A percentile compares a stretch with the other conserved stretches of the same genome.
Conservation (phyloP, 2,888 invertebrate species). For the Conops quadrifasciatus region DNA sequence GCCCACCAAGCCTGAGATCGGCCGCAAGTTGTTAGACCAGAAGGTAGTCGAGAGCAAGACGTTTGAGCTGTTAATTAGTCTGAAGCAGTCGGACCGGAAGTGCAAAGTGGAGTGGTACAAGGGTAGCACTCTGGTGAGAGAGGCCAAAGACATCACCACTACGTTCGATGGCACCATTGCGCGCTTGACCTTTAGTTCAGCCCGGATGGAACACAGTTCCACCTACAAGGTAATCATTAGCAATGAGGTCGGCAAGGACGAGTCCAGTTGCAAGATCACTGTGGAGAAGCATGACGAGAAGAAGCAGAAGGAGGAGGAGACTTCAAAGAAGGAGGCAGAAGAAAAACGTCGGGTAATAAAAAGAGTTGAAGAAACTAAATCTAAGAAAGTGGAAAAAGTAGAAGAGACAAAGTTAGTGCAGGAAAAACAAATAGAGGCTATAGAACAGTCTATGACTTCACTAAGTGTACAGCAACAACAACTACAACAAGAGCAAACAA, state of each 20-base stretch:
- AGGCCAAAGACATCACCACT: slow-evolving; percentile 79
- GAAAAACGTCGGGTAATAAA: slow-evolving; percentile 66
- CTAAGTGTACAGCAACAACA: slow-evolving; percentile 9
- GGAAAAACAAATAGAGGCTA: slow-evolving; percentile 25
- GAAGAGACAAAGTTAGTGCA: slow-evolving; percentile 26
- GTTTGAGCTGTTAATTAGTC: slow-evolving; percentile 78
- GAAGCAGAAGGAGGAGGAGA: slow-evolving; percentile 68
- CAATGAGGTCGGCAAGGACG: slow-evolving; percentile 91
- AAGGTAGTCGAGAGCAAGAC: slow-evolving; percentile 77
- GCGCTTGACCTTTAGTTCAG: slow-evolving; percentile 79
- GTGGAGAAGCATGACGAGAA: slow-evolving; percentile 71
- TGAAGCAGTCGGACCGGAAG: slow-evolving; percentile 80
- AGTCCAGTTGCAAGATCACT: slow-evolving; percentile 84
- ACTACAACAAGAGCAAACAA: too few relatives aligned
- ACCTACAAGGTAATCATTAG: slow-evolving; percentile 85
- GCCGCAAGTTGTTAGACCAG: slow-evolving; percentile 78
- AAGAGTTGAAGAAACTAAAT: slow-evolving; percentile 9
- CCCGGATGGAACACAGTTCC: slow-evolving; percentile 80
- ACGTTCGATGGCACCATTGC: slow-evolving; percentile 86
- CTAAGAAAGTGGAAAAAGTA: slow-evolving; percentile 27
- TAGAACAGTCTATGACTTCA: background rate
- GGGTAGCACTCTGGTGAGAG: slow-evolving; percentile 78
- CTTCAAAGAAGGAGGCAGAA: slow-evolving; percentile 65
- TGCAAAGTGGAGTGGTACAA: slow-evolving; percentile 87
- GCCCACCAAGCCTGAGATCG: slow-evolving; percentile 82